Percentiles rank a stretch among this genome's conserved stretches.
Conservation (phyloP, 2,113 vertebrate genomes). For the Ammodytes marinus region DNA sequence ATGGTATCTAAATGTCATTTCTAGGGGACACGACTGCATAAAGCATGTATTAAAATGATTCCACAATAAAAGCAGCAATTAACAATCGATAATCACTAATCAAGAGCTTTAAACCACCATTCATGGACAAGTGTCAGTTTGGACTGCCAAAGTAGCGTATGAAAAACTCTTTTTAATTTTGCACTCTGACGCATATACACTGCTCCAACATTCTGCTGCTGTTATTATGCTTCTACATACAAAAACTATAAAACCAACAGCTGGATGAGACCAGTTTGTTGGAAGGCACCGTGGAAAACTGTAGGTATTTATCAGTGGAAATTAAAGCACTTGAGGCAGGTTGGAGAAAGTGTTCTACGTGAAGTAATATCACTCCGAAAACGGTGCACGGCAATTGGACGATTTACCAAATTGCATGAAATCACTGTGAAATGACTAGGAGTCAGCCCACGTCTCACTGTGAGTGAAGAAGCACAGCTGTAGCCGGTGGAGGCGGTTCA, state of each 20-base stretch:
- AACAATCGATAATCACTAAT: neutral
- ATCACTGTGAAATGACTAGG: conserved; percentile 45
- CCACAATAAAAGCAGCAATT: neutral
- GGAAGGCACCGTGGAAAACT: conserved; percentile 53
- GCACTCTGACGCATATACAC: no score
- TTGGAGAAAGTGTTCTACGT: conserved; percentile 27
- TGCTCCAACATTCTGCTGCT: conserved; percentile 1
- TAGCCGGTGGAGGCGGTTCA: conserved; percentile 44
- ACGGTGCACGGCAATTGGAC: conserved; percentile 36
- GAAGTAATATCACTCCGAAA: conserved; percentile 32
- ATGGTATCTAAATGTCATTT: neutral
- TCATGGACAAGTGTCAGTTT: neutral
- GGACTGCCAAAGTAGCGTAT: neutral
- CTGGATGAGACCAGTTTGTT: conserved; percentile 50
- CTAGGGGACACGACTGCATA: neutral
- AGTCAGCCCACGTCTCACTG: conserved; percentile 18
- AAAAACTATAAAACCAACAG: conserved; percentile 46
- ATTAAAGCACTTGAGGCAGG: conserved; percentile 33
- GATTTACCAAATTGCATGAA: conserved; percentile 62
- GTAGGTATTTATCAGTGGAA: conserved; percentile 48
- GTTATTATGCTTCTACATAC: conserved; percentile 41
- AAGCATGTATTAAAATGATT: neutral
- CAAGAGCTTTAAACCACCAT: neutral
- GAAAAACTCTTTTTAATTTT: no score
- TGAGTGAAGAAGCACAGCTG: conserved; percentile 58